Evolutionary conservation across 1,140 invertebrate genomes (phyloP).

Genomic region (Cydia amplana): DNA sequence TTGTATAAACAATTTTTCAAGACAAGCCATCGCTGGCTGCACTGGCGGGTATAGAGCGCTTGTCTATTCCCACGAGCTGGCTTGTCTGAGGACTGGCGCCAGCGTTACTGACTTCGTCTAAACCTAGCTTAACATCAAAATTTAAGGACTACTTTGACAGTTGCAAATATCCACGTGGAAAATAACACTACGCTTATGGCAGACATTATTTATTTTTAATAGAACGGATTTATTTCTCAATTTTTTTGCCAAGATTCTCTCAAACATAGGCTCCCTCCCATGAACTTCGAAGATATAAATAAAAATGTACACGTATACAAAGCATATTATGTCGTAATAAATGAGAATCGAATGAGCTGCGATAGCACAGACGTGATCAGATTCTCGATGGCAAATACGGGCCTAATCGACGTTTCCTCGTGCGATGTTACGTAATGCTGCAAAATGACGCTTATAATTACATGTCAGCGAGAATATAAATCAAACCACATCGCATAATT

Average conservation of each 20-base stretch:
- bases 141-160: too few relatives aligned
- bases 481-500: neutral
- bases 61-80: too few relatives aligned
- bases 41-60: too few relatives aligned
- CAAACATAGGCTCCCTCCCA: neutral
- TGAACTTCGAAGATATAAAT: neutral
- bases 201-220: too few relatives aligned
- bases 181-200: too few relatives aligned
- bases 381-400: constrained; percentile 43
- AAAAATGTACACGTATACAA: constrained; percentile 8
- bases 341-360: constrained; percentile 47
- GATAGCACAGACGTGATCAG: constrained; percentile 46
- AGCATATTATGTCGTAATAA: constrained; percentile 42
- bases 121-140: too few relatives aligned
- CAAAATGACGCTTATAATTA: constrained; percentile 17
- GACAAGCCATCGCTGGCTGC: too few relatives aligned
- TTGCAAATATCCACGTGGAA: too few relatives aligned
- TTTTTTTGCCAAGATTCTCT: neutral
- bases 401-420: constrained; percentile 34
- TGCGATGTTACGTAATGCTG: constrained; percentile 20
- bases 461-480: neutral
- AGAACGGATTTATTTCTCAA: neutral
- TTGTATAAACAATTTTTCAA: too few relatives aligned
- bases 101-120: too few relatives aligned
- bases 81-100: too few relatives aligned